phyloP scores from a whole-genome alignment of 2,797 vertebrate species.

The Crocidura indochinensis region DNA sequence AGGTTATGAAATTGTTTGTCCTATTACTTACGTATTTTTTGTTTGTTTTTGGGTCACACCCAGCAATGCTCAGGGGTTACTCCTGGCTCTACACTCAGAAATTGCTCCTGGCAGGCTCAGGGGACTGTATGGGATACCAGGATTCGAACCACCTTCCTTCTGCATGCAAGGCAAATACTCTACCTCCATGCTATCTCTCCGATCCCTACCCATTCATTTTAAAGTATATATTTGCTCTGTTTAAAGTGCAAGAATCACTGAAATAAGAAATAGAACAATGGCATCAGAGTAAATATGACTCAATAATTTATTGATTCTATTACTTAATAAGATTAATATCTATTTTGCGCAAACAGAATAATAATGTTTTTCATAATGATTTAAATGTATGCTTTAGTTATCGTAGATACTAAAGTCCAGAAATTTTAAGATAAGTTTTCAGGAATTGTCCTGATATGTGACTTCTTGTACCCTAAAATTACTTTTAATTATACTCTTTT shows the following conservation, averaged over 20 bases:
- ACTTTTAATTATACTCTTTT: not conserved
- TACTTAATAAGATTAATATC: conserved; percentile 23
- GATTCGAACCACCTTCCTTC: too few species aligned
- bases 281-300: conserved; percentile 57
- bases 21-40: conserved; percentile 45
- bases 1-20: conserved; percentile 77
- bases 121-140: too few species aligned
- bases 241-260: conserved; percentile 49
- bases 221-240: conserved; percentile 43
- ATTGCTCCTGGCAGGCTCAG: too few species aligned
- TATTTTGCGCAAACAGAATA: conserved; percentile 57
- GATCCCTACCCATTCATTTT: conserved; percentile 42
- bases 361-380: conserved; percentile 24
- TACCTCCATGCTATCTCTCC: too few species aligned
- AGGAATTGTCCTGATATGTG: conserved; percentile 46
- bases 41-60: too few species aligned
- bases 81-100: too few species aligned
- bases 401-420: conserved; percentile 50
- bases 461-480: conserved; percentile 49
- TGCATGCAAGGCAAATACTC: too few species aligned
- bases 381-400: conserved; percentile 34
- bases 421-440: conserved; percentile 26
- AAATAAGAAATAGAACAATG: conserved; percentile 55
- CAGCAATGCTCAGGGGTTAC: too few species aligned
- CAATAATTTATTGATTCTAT: conserved; percentile 21